Conservation (phyloP, 2,797 vertebrate species). For the Centroberyx gerrardi region DNA sequence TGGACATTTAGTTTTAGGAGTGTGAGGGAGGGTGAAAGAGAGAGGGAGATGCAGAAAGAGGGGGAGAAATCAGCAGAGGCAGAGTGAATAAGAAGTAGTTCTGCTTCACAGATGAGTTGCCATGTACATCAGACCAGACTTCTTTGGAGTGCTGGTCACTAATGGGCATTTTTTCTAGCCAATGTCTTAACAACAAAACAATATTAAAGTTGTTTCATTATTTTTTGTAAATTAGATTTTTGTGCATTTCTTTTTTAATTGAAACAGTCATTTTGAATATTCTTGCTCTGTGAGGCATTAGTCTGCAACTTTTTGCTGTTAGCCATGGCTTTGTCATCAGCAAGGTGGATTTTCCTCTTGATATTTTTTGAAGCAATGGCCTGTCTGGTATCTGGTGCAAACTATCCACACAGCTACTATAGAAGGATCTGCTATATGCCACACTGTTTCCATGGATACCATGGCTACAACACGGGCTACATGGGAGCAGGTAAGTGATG, state of each 20-base stretch:
- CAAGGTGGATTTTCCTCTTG: conserved; percentile 61
- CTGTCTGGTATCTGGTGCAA: conserved; percentile 68
- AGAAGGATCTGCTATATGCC: conserved; percentile 90
- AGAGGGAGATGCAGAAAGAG: conserved; percentile 48
- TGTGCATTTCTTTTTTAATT: not conserved
- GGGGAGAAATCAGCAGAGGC: conserved; percentile 54
- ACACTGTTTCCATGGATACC: conserved; percentile 84
- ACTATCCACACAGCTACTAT: conserved; percentile 83
- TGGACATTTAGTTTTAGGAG: conserved; percentile 56
- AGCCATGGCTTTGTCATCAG: conserved; percentile 58
- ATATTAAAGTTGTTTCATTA: not conserved
- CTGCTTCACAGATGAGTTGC: conserved; percentile 24
- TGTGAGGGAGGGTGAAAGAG: conserved; percentile 69
- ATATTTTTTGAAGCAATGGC: conserved; percentile 60
- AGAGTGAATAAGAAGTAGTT: conserved; percentile 51
- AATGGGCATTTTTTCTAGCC: not conserved
- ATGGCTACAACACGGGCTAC: conserved; percentile 71
- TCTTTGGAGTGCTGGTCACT: conserved; percentile 21
- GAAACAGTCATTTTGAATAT: not conserved
- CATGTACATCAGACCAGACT: conserved; percentile 46
- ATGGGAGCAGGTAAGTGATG: conserved; percentile 85
- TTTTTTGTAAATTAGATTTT: not conserved
- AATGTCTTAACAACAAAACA: not conserved
- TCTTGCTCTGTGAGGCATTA: not conserved
- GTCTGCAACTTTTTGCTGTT: not conserved